phyloP scores from a whole-genome alignment of 2,888 invertebrate species.

The Adelognathus sp. region DNA sequence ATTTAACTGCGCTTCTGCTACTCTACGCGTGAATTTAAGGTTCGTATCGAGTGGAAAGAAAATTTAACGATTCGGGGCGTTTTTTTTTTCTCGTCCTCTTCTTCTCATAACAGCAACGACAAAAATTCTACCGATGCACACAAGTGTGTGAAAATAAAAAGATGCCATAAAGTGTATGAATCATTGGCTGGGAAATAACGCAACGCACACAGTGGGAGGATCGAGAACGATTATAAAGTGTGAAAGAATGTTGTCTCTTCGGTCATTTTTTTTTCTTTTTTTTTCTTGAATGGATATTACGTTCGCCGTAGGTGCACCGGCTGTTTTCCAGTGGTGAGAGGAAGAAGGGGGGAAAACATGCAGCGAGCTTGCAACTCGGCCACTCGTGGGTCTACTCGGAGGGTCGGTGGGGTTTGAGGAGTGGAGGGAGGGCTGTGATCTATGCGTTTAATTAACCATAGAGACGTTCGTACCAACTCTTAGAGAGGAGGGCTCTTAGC shows the following conservation, averaged over 20 bases:
- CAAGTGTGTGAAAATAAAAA: slow-evolving; percentile 15
- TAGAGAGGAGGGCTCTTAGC: slow-evolving; percentile 77
- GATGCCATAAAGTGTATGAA: slow-evolving; percentile 41
- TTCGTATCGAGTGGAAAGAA: slow-evolving; percentile 49
- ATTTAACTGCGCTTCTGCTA: slow-evolving; percentile 48
- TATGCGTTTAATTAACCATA: slow-evolving; percentile 81
- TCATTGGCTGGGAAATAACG: slow-evolving; percentile 18
- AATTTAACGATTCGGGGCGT: slow-evolving; percentile 52
- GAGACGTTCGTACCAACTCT: slow-evolving; percentile 78
- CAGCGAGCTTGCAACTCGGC: neutral
- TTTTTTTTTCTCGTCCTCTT: slow-evolving; percentile 5
- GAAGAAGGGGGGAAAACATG: neutral
- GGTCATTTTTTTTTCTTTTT: neutral
- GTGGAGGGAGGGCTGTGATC: slow-evolving; percentile 71
- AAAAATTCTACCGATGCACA: slow-evolving; percentile 4
- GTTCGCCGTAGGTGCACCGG: neutral
- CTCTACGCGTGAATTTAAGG: slow-evolving; percentile 51
- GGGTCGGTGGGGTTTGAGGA: slow-evolving; percentile 9
- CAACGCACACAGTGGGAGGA: slow-evolving; percentile 22
- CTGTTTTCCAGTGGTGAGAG: neutral
- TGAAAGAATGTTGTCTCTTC: slow-evolving; percentile 38
- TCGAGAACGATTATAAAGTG: slow-evolving; percentile 46
- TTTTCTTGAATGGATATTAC: slow-evolving; percentile 2
- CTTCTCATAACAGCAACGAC: neutral
- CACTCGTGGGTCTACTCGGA: neutral